These are phyloP conservation scores for Folsomia manolachei DNA, from an alignment of 2,888 invertebrate species.

Conservation along the genomic window DNA sequence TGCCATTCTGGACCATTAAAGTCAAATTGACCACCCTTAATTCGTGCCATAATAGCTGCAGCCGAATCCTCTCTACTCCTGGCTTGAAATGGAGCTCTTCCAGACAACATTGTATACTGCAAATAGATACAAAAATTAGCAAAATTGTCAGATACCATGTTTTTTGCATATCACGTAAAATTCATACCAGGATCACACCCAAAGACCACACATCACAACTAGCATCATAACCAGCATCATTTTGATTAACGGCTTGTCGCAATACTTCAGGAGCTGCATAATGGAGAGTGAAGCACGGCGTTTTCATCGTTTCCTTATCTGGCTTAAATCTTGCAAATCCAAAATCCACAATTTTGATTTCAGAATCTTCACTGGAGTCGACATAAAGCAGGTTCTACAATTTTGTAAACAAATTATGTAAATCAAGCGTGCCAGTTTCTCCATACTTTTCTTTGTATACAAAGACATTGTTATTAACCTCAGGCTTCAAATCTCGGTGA, in stretches of 20 bases:
- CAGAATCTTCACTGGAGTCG: constrained; percentile 59
- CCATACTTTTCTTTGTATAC: too few relatives aligned
- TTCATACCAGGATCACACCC: constrained; percentile 81
- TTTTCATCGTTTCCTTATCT: constrained; percentile 63
- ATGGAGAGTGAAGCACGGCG: constrained; percentile 89
- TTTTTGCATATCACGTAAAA: neutral
- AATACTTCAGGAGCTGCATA: constrained; percentile 90
- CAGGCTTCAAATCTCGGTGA: constrained; percentile 92
- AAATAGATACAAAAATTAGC: constrained; percentile 46
- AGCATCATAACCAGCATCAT: constrained; percentile 69
- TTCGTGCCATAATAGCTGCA: constrained; percentile 72
- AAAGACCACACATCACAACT: constrained; percentile 95
- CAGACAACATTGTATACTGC: constrained; percentile 78
- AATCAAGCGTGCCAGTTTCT: too few relatives aligned
- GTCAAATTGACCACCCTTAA: constrained; percentile 73
- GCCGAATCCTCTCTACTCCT: constrained; percentile 70
- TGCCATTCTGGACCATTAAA: constrained; percentile 72
- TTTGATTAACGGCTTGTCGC: constrained; percentile 57
- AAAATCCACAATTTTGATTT: constrained; percentile 90
- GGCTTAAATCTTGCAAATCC: constrained; percentile 84
- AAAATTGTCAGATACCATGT: constrained; percentile 3
- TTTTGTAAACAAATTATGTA: neutral
- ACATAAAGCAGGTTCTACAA: constrained; percentile 68
- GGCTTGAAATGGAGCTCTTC: constrained; percentile 80
- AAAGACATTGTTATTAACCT: constrained; percentile 59